phyloP scores from a whole-genome alignment of 2,113 vertebrate genomes.

The Lasiurus borealis region DNA sequence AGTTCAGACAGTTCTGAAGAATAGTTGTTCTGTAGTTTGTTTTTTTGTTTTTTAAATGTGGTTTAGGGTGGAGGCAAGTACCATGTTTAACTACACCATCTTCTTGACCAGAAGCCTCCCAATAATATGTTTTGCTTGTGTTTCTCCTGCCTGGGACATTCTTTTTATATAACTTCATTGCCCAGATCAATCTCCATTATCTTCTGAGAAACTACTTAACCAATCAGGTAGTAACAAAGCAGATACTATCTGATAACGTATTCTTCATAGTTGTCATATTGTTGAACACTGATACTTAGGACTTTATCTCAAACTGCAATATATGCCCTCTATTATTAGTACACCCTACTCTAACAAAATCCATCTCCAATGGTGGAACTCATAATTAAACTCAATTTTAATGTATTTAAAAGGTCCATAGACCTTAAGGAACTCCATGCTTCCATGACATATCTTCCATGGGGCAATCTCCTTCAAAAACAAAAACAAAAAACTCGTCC shows the following conservation, averaged over 20 bases:
- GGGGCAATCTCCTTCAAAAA: neutral
- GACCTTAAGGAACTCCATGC: neutral
- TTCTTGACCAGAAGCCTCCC: neutral
- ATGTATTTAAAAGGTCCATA: neutral
- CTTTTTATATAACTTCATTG: neutral
- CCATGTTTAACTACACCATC: too few relatives aligned
- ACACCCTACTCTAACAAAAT: neutral
- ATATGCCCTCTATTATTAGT: neutral
- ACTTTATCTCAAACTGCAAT: neutral
- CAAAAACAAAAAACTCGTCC: neutral
- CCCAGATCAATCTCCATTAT: neutral
- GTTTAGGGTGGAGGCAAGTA: too few relatives aligned
- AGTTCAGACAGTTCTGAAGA: too few relatives aligned
- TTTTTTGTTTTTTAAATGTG: too few relatives aligned
- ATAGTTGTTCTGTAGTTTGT: too few relatives aligned
- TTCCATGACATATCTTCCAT: neutral
- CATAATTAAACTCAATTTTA: slow-evolving; percentile 22
- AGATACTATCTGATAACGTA: neutral
- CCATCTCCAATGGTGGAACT: neutral
- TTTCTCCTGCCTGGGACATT: neutral
- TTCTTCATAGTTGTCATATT: neutral
- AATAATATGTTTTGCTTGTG: neutral
- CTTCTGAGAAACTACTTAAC: neutral
- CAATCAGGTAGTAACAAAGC: neutral
- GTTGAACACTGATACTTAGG: neutral